These are phyloP conservation scores for Drosophila birchii DNA, from an alignment of 2,888 invertebrate species.

Conservation along the genomic window DNA sequence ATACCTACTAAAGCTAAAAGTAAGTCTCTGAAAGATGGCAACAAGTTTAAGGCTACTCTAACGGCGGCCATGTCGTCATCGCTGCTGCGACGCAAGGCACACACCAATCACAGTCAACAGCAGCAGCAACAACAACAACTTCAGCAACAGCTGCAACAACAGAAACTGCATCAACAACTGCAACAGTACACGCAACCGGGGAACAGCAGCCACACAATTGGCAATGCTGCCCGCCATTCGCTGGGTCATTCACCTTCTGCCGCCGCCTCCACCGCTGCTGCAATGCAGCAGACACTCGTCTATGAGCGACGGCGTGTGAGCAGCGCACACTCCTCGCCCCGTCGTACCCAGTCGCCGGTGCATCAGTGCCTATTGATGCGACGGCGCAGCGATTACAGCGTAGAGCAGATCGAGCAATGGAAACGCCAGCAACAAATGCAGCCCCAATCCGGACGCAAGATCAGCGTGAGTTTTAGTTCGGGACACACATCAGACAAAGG, in stretches of 20 bases:
- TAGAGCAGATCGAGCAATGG: slow-evolving; percentile 76
- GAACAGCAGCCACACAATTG: slow-evolving; percentile 62
- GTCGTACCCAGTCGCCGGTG: slow-evolving; percentile 69
- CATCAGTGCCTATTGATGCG: slow-evolving; percentile 79
- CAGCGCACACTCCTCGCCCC: slow-evolving; percentile 65
- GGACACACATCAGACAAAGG: slow-evolving; percentile 13
- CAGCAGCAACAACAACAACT: slow-evolving; percentile 41
- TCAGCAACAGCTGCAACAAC: slow-evolving; percentile 20
- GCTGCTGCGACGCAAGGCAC: slow-evolving; percentile 65
- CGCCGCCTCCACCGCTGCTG: slow-evolving; percentile 40
- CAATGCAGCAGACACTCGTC: slow-evolving; percentile 70
- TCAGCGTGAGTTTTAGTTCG: slow-evolving; percentile 62
- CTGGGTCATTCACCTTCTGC: slow-evolving; percentile 70
- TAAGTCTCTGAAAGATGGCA: slow-evolving; percentile 65
- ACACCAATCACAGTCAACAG: slow-evolving; percentile 49
- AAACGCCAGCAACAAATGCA: slow-evolving; percentile 68
- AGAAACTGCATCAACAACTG: slow-evolving; percentile 69
- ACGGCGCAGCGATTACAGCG: slow-evolving; percentile 80
- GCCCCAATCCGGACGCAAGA: slow-evolving; percentile 63
- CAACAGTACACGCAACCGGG: slow-evolving; percentile 50
- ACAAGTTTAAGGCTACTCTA: slow-evolving; percentile 65
- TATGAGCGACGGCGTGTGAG: slow-evolving; percentile 63
- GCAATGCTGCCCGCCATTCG: slow-evolving; percentile 77
- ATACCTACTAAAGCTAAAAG: slow-evolving; percentile 42
- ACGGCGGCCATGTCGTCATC: slow-evolving; percentile 71